Base-by-base conservation (phyloP, 64 coral and sea anemone species). In the Dendrophyllia cribrosa region DNA sequence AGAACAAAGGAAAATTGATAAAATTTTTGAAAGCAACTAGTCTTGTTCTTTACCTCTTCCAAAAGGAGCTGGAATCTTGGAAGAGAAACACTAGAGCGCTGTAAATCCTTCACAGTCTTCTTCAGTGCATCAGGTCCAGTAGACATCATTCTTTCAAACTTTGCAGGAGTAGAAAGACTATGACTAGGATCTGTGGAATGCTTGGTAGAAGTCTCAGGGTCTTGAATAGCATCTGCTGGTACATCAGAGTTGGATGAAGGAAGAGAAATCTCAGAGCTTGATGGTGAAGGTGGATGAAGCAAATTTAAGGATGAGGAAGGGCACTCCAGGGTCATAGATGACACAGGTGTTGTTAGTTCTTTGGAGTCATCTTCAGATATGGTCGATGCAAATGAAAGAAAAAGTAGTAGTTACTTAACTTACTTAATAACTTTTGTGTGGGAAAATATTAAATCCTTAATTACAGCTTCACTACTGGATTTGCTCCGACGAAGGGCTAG, bases 1-100 rank as follows among this genome's bases (percentile, higher is more conserved):
- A 56, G 12, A 1, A 12, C 12, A 34, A 34, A 34, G 34, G 34
- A 34, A 34, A 34, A 34, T 34, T 34, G 34, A 34, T 34, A 34
- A 34, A 34, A 79, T 9, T 9, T 67, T 20, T 26, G 25, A 62
- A 34, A 34, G 34, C 34, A 34, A 34, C 34, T 34, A 34, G 34
- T 34, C 34, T 58, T 45, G 25, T 5, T 17, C 23, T 91, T 71
- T 59, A 96, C 97, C 89, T 95, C 94, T 80, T 99, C 94, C 24
- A 99, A 72, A 25, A 96, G 61, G 53, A 96, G 71, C 55, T 99
- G 90, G 85, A 93, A 99, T 88, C 97, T 93, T 93, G 91, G 76
- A 46, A 99, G 71, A 17, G 97, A 99, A 26, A 96, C 95, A 83
- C 90, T 89, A 2, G 97, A 99, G 47, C 97, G 87, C 59, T 92